Evolutionary conservation across 2,113 vertebrate genomes (phyloP).

Genomic region (Delphinus delphis): DNA sequence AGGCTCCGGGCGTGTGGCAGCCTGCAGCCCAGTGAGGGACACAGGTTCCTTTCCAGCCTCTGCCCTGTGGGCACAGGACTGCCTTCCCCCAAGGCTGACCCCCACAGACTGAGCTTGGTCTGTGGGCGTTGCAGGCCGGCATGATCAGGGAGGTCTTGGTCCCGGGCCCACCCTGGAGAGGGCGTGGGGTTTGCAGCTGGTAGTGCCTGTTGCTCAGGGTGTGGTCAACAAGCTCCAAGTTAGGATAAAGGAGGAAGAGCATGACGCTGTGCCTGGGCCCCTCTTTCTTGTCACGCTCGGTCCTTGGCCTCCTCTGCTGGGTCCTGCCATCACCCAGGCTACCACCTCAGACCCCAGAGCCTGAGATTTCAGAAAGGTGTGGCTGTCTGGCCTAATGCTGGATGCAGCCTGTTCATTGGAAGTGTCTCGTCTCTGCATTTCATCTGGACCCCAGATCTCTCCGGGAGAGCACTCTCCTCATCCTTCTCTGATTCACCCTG

Average conservation of each 20-base stretch:
- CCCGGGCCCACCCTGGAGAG: too few relatives aligned
- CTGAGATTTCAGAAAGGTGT: background rate
- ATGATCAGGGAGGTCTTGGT: too few relatives aligned
- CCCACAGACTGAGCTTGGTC: background rate
- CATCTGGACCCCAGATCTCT: background rate
- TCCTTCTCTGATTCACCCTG: background rate
- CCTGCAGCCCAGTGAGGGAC: background rate
- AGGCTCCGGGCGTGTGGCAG: rapidly evolving
- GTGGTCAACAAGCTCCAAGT: background rate
- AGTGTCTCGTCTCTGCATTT: background rate
- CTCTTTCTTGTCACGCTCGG: background rate
- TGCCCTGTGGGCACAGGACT: background rate
- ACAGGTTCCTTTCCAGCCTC: background rate
- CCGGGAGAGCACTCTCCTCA: background rate
- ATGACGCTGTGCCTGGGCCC: rapidly evolving
- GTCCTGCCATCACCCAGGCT: background rate
- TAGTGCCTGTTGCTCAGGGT: background rate
- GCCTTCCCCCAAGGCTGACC: background rate
- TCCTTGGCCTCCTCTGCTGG: background rate
- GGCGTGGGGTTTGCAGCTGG: background rate
- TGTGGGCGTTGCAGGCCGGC: rapidly evolving
- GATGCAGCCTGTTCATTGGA: background rate
- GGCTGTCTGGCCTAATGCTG: background rate
- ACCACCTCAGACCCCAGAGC: background rate
- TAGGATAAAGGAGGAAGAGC: background rate